Base-by-base conservation (phyloP, 2,113 vertebrate species). In the Pristiophorus japonicus region DNA sequence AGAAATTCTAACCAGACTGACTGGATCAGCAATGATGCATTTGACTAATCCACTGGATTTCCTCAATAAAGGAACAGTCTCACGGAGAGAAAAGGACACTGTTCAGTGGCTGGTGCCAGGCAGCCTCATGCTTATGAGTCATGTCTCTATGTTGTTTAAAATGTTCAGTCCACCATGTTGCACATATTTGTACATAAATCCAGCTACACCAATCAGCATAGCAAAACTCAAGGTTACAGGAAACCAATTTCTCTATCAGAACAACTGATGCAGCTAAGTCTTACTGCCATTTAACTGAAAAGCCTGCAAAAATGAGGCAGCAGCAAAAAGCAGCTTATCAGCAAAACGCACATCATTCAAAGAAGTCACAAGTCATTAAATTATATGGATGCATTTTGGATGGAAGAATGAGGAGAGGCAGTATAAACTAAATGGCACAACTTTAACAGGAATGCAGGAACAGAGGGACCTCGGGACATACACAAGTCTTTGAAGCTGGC, bases 61-160 rank as follows among this genome's bases (percentile, higher is more conserved):
- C 96, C 96, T 65, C 30, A 65, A 94, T 66, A 67, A 94, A 47
- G 10, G 55, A 67, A 90, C 59, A 51, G 63, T 94, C 45, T 34
- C 20, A 51, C 42, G 30, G 20, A 90, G 20, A 70, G 91, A 45
- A 94, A 92, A n/a, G 12, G 38, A 51, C 0, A 47, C 27, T 47
- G 51, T 94, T 47, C 51, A 67, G 4, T 88, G 63, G 67, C 59
- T 75, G 62, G 81, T 0, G 67, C 87, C 87, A 62, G 93, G 96
- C 96, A 96, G 45, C 96, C 95, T 78, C 75, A 96, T 66, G 96
- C 90, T 96, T 20, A 96, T 96, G 96, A 96, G 95, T 96, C 96
- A 97, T 0, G 0, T 47, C 95, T 91, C 63, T 93, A 65, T 94
- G 20, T 73, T 94, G 65, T 70, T 92, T 34, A 94, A 47, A 94